Base-by-base conservation (phyloP, 2,113 vertebrate genomes). In the Tachuris rubrigastra region DNA sequence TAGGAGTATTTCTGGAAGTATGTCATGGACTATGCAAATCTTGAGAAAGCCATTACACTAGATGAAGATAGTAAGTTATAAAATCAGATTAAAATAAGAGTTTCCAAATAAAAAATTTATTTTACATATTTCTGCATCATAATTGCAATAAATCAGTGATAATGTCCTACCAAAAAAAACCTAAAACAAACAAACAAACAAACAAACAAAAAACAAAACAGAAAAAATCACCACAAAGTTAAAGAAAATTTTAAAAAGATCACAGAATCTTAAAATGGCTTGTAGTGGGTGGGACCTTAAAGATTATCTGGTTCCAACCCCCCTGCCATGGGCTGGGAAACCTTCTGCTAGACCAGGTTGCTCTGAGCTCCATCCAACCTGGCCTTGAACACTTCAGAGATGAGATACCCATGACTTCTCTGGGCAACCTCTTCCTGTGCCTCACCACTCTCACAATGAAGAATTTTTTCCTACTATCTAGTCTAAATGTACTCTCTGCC, bases 181-280 rank as follows among this genome's bases (percentile, higher is more conserved):
- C 7, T 9, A 20, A 25, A 2, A 28, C 17, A 5, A 9, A 4
- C 14, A 8, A 4, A 6, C 2, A 44, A 44, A 44, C 12, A 6
- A 42, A 42, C 12, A 42, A 42, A 42, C 42, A 15, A 42, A 42
- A 42, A 42, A 42, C 42, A 13, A 42, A 42, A 42, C 16, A 44
- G 18, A 58, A 18, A 31, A 47, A 47, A 23, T 53, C 14, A 50
- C 15, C 4, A 30, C 14, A 3, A 73, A 56, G 1, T 67, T 14
- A 52, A 11, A 56, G 11, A 65, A 27, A n/a, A 25, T 72, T 41
- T 81, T 71, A 19, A 16, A 72, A 71, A 30, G 1, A 22, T 35
- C 27, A 44, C n/a, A 15, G 11, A 60, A 52, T 44, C 3, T 6
- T 7, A 46, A 31, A 78, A 53, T 39, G 15, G 3, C 52, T 9